phyloP scores from a whole-genome alignment of 2,113 vertebrate species.

The Laterallus jamaicensis region DNA sequence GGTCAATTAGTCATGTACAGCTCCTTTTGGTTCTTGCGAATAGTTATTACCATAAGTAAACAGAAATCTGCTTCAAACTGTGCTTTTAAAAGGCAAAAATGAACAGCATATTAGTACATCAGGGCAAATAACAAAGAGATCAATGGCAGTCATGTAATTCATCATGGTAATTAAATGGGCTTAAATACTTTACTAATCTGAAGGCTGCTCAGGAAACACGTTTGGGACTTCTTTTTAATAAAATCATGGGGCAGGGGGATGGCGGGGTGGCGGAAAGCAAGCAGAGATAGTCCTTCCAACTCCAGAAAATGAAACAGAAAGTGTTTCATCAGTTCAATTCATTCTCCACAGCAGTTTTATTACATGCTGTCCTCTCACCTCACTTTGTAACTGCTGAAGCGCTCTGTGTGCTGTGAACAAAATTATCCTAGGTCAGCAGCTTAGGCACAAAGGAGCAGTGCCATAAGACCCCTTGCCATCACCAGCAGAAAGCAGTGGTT shows the following conservation, averaged over 20 bases:
- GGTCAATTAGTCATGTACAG: constrained; percentile 41
- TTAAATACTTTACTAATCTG: constrained; percentile 44
- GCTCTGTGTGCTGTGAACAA: not conserved
- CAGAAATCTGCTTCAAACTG: constrained; percentile 47
- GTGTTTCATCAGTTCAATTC: not conserved
- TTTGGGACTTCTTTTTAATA: too few species aligned
- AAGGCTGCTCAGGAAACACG: not conserved
- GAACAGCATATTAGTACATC: constrained; percentile 49
- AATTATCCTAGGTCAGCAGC: not conserved
- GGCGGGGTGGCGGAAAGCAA: not conserved
- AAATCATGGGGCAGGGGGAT: too few species aligned
- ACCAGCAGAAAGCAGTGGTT: not conserved
- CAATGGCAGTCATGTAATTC: constrained; percentile 44
- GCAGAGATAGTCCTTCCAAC: not conserved
- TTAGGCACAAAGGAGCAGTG: not conserved
- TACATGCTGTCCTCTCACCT: not conserved
- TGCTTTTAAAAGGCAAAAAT: constrained; percentile 60
- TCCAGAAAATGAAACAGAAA: not conserved
- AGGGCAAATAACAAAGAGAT: constrained; percentile 46
- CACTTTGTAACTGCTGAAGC: not conserved
- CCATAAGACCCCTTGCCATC: not conserved
- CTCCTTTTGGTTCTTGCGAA: constrained; percentile 36
- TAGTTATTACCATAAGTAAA: constrained; percentile 60
- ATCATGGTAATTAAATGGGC: constrained; percentile 53
- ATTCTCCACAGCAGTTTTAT: not conserved